phyloP scores from a whole-genome alignment of 2,797 vertebrate species.

The Peromyscus attwateri region DNA sequence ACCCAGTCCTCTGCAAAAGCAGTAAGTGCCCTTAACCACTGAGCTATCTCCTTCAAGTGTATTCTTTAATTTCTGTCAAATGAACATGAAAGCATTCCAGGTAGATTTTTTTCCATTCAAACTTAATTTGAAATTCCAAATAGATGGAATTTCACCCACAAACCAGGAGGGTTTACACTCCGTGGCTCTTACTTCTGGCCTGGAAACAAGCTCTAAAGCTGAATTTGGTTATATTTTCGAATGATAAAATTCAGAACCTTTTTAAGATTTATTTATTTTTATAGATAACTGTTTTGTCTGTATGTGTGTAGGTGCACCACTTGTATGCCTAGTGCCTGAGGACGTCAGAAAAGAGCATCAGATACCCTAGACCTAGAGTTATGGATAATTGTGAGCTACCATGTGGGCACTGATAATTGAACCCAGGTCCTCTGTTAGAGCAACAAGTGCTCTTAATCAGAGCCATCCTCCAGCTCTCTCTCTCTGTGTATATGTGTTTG shows the following conservation, averaged over 20 bases:
- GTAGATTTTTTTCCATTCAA: slow-evolving; percentile 16
- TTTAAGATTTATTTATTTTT: not conserved
- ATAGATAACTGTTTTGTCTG: not conserved
- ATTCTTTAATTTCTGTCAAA: slow-evolving; percentile 40
- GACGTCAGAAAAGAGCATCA: not conserved
- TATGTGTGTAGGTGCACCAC: not conserved
- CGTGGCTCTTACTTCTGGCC: not conserved
- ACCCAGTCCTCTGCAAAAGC: not conserved
- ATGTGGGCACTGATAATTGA: not conserved
- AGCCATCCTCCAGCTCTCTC: not conserved
- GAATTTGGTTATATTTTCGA: slow-evolving; percentile 20
- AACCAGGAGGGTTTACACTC: not conserved
- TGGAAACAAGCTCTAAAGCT: slow-evolving; percentile 45
- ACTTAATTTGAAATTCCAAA: slow-evolving; percentile 52
- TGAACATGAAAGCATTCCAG: not conserved
- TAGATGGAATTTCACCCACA: too few relatives aligned
- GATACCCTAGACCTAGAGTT: not conserved
- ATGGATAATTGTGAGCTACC: not conserved
- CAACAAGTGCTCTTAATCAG: not conserved
- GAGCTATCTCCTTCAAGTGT: not conserved
- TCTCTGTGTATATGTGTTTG: not conserved
- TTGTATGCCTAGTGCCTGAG: not conserved
- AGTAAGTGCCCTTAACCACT: not conserved
- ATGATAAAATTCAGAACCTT: not conserved
- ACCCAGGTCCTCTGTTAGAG: not conserved